Conservation (phyloP, 2,797 vertebrate species). For the Ispidina lecontei region DNA sequence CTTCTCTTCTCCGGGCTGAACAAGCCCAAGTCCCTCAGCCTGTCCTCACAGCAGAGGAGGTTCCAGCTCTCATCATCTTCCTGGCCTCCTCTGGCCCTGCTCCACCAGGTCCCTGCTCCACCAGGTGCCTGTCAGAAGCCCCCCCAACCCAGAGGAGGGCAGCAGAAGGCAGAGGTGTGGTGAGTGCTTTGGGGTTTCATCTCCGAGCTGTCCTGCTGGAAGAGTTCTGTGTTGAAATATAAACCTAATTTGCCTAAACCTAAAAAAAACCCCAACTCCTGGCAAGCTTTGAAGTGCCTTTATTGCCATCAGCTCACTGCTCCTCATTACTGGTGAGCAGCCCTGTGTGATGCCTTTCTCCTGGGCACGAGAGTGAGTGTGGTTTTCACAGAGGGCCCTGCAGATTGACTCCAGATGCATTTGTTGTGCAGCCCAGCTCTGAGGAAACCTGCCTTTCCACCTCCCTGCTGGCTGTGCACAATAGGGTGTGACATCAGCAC, state of each 20-base stretch:
- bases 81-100: no score
- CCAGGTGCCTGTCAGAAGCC: no score
- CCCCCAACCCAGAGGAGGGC: not conserved
- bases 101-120: no score
- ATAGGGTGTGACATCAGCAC: constrained; percentile 42
- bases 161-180: not conserved
- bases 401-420: constrained; percentile 72
- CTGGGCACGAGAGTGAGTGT: constrained; percentile 16
- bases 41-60: no score
- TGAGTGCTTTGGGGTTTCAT: not conserved
- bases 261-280: not conserved
- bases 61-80: no score
- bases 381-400: constrained; percentile 37
- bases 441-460: constrained; percentile 37
- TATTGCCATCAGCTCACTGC: constrained; percentile 57
- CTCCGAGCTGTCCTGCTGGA: not conserved
- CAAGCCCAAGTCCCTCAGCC: no score
- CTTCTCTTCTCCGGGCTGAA: no score
- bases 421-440: constrained; percentile 58
- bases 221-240: not conserved
- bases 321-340: constrained; percentile 50
- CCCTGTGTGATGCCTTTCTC: constrained; percentile 54
- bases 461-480: constrained; percentile 1
- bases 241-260: not conserved
- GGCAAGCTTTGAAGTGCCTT: constrained; percentile 61